Evolutionary conservation across 2,888 invertebrate genomes (phyloP).

Genomic region (Melieria omissa): DNA sequence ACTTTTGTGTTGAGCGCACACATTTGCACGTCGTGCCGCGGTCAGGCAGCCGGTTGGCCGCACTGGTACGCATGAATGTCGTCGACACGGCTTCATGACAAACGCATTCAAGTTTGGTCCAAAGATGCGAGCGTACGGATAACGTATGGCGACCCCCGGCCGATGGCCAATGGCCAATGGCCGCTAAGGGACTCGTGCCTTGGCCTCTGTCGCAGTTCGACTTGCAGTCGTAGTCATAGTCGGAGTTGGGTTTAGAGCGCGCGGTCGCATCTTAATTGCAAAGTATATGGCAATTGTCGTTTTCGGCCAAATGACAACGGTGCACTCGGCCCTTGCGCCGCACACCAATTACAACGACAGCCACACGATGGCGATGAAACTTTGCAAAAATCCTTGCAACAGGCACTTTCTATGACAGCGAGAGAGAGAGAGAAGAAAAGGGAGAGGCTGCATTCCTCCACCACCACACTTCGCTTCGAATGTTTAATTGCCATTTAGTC

Average conservation of each 20-base stretch:
- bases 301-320: conserved; percentile 1
- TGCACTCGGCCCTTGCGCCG: not conserved
- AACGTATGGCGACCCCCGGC: conserved; percentile 8
- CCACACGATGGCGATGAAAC: conserved; percentile 3
- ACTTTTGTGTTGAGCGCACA: not conserved
- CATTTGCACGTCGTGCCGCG: not conserved
- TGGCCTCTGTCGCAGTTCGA: conserved; percentile 12
- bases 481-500: conserved; percentile 64
- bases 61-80: not conserved
- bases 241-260: conserved; percentile 25
- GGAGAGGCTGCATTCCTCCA: conserved; percentile 12
- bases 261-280: conserved; percentile 41
- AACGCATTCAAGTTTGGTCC: conserved; percentile 26
- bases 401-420: not conserved
- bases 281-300: conserved; percentile 41
- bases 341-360: conserved; percentile 29
- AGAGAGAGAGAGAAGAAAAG: conserved; percentile 13
- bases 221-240: conserved; percentile 24
- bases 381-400: not conserved
- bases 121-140: conserved; percentile 22
- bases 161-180: conserved; percentile 36
- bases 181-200: conserved; percentile 40
- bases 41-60: conserved; percentile 8
- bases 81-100: conserved; percentile 7
- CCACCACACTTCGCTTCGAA: conserved; percentile 41